Percentiles rank a stretch among this genome's conserved stretches.
Evolutionary conservation across 2,888 invertebrate species (phyloP).

Genomic region (Catocala fraxini): DNA sequence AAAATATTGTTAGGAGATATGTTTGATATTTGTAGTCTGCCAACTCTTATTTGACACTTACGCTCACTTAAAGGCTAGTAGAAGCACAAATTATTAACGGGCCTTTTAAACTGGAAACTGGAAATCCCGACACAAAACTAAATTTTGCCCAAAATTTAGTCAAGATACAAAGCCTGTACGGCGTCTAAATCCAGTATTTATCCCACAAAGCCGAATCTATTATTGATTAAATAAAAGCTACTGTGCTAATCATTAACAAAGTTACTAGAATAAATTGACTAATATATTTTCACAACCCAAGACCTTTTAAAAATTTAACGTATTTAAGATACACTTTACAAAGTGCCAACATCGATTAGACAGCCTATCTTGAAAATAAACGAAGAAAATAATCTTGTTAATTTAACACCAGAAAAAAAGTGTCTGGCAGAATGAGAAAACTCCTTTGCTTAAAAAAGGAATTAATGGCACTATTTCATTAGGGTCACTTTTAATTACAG

Average conservation of each 20-base stretch:
- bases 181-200: not conserved
- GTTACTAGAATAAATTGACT: not conserved
- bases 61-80: no score
- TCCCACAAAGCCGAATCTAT: not conserved
- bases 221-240: not conserved
- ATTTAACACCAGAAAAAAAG: conserved; percentile 40
- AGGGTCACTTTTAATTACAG: conserved; percentile 55
- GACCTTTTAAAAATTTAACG: not conserved
- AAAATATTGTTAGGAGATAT: no score
- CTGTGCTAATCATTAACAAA: not conserved
- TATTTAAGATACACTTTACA: not conserved
- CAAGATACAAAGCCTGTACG: no score
- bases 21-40: no score
- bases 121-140: no score
- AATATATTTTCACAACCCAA: not conserved
- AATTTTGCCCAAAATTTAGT: no score
- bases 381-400: conserved; percentile 43
- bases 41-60: no score
- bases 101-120: not conserved
- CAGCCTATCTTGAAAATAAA: conserved; percentile 32
- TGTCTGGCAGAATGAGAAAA: conserved; percentile 30
- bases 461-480: conserved; percentile 59
- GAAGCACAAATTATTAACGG: no score
- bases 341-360: conserved; percentile 9
- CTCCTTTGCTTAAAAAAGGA: conserved; percentile 44